Evolutionary conservation across 2,797 vertebrate genomes (phyloP), one percentile per base, ranked within the genome.

Genomic region (Pangasius krempfi): DNA sequence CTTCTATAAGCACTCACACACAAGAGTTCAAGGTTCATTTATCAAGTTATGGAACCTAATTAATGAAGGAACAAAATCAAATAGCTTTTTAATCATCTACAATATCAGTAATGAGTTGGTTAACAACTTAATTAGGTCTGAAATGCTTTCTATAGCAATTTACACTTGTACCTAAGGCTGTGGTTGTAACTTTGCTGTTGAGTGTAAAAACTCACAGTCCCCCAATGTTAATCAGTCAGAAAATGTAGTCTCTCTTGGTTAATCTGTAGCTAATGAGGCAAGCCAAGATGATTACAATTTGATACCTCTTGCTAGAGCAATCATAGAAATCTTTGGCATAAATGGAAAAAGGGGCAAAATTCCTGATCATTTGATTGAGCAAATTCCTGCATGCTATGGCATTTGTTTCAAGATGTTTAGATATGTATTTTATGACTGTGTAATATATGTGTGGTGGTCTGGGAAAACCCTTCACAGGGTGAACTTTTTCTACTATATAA

Each of bases 61-160:
- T 87, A 87, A 89, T 82, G 72, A 84, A 83, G 86, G 79, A 88
- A 85, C 90, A 91, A 89, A 88, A 75, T 37, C 87, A 91, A 86
- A 84, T 84, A 62, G 84, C 86, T 90, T 92, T 87, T 90, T 91
- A 89, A 91, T 91, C 87, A 89, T 73, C 50, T 80, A 88, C 84
- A 88, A 56, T 89, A 89, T 76, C 78, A 89, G 86, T 72, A 88
- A 84, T 86, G 87, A 84, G 83, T 73, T 89, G 78, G 84, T 87
- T 88, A 89, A 89, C 80, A 84, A 78, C 27, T 82, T 89, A 89
- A 90, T 91, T 91, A 86, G 84, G 84, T 81, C 60, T 86, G 62
- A 91, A 88, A 91, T 56, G 54, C 66, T 81, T 91, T 88, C 84
- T 78, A 78, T 68, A 90, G 84, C 60, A 88, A 73, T 84, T 47